These are phyloP conservation scores for Clarias batrachus DNA, from an alignment of 2,113 vertebrate genomes.

Conservation along the genomic window DNA sequence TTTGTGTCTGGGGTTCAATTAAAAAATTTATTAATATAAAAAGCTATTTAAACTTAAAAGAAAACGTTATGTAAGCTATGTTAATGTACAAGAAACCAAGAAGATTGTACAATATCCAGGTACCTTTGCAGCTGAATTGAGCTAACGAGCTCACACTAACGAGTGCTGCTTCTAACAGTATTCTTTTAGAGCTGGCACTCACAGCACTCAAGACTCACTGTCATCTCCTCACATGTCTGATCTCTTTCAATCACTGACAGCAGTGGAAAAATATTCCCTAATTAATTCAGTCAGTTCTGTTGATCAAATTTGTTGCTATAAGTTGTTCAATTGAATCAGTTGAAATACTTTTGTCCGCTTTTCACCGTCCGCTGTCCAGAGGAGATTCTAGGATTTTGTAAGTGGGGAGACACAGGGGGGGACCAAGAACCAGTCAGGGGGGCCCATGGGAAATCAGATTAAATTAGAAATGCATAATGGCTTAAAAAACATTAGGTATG, in stretches of 20 bases:
- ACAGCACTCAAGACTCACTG: background rate
- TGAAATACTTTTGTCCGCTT: background rate
- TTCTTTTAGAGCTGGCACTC: constrained; percentile 59
- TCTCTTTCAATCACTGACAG: background rate
- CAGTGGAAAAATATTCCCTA: background rate
- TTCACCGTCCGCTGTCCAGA: no score
- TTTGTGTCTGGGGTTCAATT: background rate
- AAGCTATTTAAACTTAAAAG: background rate
- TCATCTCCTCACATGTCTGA: background rate
- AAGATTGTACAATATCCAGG: background rate
- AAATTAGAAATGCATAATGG: no score
- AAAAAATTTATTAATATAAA: background rate
- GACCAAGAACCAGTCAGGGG: no score
- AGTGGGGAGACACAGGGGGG: background rate
- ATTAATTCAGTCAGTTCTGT: background rate
- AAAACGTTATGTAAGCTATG: background rate
- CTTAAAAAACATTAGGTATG: no score
- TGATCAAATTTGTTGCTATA: background rate
- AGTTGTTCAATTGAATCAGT: background rate
- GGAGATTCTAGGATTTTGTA: background rate
- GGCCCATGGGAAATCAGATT: no score
- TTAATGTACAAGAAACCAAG: background rate
- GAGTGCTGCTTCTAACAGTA: constrained; percentile 44
- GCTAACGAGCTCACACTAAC: background rate
- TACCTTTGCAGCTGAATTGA: background rate